Evolutionary conservation across 2,113 vertebrate genomes (phyloP), one percentile per base, ranked within the genome.

Genomic region (Sylvietta virens): DNA sequence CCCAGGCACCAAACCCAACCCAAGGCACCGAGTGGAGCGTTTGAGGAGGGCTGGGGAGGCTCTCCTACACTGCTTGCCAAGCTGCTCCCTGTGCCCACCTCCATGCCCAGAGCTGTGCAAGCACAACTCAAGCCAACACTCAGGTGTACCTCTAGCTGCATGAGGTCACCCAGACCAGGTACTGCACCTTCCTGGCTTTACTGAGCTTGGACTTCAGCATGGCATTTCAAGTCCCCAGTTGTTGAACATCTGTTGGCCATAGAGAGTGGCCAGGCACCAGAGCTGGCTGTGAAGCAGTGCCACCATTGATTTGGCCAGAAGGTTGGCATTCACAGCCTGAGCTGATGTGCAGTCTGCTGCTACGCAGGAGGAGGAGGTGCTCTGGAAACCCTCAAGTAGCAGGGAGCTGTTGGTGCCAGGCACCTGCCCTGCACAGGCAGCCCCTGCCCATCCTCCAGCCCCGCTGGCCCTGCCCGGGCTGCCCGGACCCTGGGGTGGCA

Each of bases 381-480:
- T 57, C 3, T 17, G 85, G 85, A 57, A 93, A 57, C 28, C 28
- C 9, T 93, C 35, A 87, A 89, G 65, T 45, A 57, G 2, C 12
- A n/a, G 40, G 2, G 24, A 89, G 64, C 10, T 26, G 26, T 4
- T 53, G 53, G 33, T 47, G 39, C 22, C 9, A 17, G 57, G 39
- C 54, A 21, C 15, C 26, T 88, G 66, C 28, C n/a, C 35, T 62
- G 86, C 4, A 1, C 33, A 12, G 13, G 24, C 42, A 86, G 71
- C 21, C 42, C 0, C 1, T 60, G 48, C 23, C 35, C 1, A 0
- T 22, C 28, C 69, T 61, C 11, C 58, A 40, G 61, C 44, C 24
- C 24, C 0, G 0, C 40, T 67, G 4, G 8, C 39, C 48, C 18
- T 7, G 35, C 15, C 20, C 0, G 0, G 54, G 24, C 76, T 79